Conservation (phyloP, 2,797 vertebrate species). For the Pipistrellus nathusii region DNA sequence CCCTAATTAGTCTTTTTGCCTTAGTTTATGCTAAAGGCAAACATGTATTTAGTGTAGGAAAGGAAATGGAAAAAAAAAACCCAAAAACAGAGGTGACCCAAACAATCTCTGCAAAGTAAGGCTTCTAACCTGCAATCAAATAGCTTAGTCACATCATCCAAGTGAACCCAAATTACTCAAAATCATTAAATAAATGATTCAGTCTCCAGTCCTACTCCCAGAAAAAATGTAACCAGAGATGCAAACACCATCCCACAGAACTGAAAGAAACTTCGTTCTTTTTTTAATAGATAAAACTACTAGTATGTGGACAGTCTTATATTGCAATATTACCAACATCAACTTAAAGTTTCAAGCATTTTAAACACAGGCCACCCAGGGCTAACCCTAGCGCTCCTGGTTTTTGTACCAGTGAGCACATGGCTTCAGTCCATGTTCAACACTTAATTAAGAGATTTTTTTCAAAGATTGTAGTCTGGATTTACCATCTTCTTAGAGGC, state of each 20-base stretch:
- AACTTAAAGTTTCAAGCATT: conserved; percentile 68
- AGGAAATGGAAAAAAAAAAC: conserved; percentile 66
- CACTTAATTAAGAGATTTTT: conserved; percentile 80
- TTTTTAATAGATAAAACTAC: conserved; percentile 74
- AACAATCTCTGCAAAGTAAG: conserved; percentile 64
- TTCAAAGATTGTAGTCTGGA: conserved; percentile 77
- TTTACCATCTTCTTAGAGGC: conserved; percentile 81
- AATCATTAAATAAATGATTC: conserved; percentile 78
- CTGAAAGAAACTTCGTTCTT: conserved; percentile 68
- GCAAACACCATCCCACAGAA: conserved; percentile 67
- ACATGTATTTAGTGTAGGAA: conserved; percentile 65
- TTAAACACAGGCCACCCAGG: conserved; percentile 60
- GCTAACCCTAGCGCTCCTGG: conserved; percentile 12
- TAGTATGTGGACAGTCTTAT: conserved; percentile 67
- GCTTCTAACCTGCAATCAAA: conserved; percentile 73
- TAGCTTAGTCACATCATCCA: conserved; percentile 75
- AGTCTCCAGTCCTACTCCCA: conserved; percentile 68
- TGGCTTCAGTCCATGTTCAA: conserved; percentile 74
- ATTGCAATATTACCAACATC: conserved; percentile 77
- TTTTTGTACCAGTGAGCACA: conserved; percentile 67
- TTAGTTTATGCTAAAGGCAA: conserved; percentile 74
- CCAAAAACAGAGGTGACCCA: conserved; percentile 63
- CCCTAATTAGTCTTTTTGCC: conserved; percentile 64
- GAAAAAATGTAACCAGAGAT: conserved; percentile 76
- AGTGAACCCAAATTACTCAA: conserved; percentile 74